These are phyloP conservation scores for Diarsia mendica DNA, from an alignment of 2,888 invertebrate genomes.

Conservation along the genomic window DNA sequence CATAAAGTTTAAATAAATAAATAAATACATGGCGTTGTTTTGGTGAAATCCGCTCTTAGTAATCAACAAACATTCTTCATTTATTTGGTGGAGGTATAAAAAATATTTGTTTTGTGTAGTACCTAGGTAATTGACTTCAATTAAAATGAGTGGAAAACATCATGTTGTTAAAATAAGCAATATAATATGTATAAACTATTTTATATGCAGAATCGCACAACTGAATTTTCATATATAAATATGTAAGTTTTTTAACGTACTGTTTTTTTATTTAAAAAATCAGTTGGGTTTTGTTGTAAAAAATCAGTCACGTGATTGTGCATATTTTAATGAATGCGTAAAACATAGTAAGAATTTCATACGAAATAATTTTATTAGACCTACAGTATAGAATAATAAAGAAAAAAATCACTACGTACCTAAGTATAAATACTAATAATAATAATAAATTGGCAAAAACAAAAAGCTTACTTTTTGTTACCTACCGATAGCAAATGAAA, in stretches of 20 bases:
- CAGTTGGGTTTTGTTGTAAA: neutral
- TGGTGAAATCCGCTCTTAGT: neutral
- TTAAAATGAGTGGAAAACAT: neutral
- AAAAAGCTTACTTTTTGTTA: slow-evolving; percentile 11
- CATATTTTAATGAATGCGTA: neutral
- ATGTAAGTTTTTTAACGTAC: neutral
- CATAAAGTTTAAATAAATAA: too few species aligned
- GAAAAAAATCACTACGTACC: neutral
- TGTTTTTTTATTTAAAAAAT: neutral
- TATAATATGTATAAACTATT: neutral
- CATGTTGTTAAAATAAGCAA: neutral
- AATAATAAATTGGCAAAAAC: neutral
- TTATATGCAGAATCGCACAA: neutral
- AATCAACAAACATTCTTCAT: neutral
- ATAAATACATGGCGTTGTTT: too few species aligned
- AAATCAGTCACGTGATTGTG: neutral
- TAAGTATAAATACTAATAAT: too few species aligned
- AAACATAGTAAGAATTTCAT: too few species aligned
- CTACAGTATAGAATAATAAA: neutral
- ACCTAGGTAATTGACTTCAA: neutral
- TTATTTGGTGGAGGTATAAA: neutral
- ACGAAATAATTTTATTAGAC: too few species aligned
- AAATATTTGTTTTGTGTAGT: neutral
- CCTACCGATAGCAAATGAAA: slow-evolving; percentile 48
- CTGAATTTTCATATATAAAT: neutral